Conservation (phyloP, 2,888 invertebrate genomes). For the Amorpha juglandis region DNA sequence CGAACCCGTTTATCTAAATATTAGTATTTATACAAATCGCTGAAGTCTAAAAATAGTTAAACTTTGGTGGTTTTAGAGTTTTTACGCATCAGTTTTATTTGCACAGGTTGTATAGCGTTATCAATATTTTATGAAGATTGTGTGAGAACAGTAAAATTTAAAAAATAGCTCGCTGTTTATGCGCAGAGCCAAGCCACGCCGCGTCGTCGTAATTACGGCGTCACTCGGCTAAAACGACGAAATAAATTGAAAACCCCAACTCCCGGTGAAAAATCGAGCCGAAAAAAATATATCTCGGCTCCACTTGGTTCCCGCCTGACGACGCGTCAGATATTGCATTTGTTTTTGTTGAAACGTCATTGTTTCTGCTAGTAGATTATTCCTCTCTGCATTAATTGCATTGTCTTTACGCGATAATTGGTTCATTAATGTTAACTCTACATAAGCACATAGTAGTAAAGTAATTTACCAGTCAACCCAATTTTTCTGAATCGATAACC, state of each 20-base stretch:
- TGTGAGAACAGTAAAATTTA: slow-evolving; percentile 46
- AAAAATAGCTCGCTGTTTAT: slow-evolving; percentile 65
- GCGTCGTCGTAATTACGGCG: slow-evolving; percentile 72
- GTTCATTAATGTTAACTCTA: slow-evolving; percentile 61
- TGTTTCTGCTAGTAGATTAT: slow-evolving; percentile 68
- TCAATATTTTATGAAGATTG: slow-evolving; percentile 33
- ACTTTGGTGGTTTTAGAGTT: background rate
- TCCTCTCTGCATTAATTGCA: slow-evolving; percentile 57
- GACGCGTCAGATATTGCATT: slow-evolving; percentile 73
- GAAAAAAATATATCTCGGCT: slow-evolving; percentile 71
- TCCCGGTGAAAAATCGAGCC: slow-evolving; percentile 70
- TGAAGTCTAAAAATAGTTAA: too few relatives aligned
- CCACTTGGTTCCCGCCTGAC: slow-evolving; percentile 68
- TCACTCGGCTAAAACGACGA: slow-evolving; percentile 76
- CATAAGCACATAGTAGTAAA: background rate
- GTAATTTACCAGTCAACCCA: background rate
- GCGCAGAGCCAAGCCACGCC: slow-evolving; percentile 59
- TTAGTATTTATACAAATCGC: too few relatives aligned
- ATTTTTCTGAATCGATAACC: slow-evolving; percentile 34
- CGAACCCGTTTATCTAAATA: too few relatives aligned
- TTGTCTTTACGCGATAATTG: slow-evolving; percentile 62
- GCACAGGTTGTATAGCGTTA: background rate
- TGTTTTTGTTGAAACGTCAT: slow-evolving; percentile 72
- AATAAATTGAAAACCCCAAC: slow-evolving; percentile 80
- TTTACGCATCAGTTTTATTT: background rate